Conservation (phyloP, 2,888 invertebrate genomes). For the Xestia rhomboidea region DNA sequence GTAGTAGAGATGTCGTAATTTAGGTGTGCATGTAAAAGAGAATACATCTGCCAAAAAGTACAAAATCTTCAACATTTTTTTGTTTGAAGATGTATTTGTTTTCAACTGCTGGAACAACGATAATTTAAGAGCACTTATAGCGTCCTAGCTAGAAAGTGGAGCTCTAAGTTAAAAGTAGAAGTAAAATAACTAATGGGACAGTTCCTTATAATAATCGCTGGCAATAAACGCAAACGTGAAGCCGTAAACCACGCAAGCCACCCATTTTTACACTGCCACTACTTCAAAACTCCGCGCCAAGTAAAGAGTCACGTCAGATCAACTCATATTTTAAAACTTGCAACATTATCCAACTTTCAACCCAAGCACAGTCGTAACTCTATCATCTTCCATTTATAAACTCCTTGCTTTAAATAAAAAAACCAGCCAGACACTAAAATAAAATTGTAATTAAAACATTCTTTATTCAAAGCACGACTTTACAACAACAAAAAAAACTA, state of each 20-base stretch:
- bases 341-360: constrained; percentile 52
- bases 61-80: background rate
- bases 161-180: constrained; percentile 13
- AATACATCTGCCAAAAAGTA: background rate
- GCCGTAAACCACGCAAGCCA: constrained; percentile 51
- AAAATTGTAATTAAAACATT: constrained; percentile 57
- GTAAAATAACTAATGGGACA: constrained; percentile 45
- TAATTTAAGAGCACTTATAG: background rate
- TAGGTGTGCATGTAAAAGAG: background rate
- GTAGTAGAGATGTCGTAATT: background rate
- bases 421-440: constrained; percentile 50
- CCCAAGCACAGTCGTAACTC: constrained; percentile 48
- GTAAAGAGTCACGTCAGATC: constrained; percentile 59
- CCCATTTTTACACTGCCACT: constrained; percentile 58
- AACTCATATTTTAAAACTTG: constrained; percentile 64
- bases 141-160: background rate
- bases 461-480: constrained; percentile 48
- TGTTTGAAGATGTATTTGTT: background rate
- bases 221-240: constrained; percentile 54
- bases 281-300: constrained; percentile 52
- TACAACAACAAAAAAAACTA: constrained; percentile 29
- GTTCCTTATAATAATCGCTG: constrained; percentile 51
- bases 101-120: background rate
- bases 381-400: constrained; percentile 56
- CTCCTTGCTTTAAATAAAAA: constrained; percentile 40